Base-by-base conservation (phyloP, 2,888 invertebrate species). In the Drosophila neonasuta region DNA sequence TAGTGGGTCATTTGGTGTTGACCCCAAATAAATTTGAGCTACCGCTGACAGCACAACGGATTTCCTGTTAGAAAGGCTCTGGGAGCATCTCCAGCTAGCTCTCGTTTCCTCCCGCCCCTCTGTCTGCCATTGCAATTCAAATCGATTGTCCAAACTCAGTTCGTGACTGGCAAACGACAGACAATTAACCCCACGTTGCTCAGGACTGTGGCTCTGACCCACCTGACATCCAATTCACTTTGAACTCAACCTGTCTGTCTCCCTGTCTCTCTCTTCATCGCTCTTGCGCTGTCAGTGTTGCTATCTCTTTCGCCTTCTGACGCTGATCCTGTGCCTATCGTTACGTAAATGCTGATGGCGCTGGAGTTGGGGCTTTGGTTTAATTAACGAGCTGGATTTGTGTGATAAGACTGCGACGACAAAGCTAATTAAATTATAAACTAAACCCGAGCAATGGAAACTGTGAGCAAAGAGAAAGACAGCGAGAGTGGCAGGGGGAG, bases 31-130 rank as follows among this genome's bases (percentile, higher is more conserved):
- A 58, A 71, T 83, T 62, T 52, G 62, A 57, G 57, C 20, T 13
- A 61, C 39, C 32, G 44, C 58, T 50, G 49, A 56, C 58, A 60
- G 61, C 68, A 15, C 59, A 64, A 64, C 81, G 85, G 85, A 86
- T 80, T 81, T 81, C 81, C 86, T 86, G 81, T 79, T 86, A 86
- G 81, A 81, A 81, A 84, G 81, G 81, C 86, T 76, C 61, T 75
- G 63, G 65, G 56, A 62, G 64, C 58, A 61, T 54, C 46, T 55
- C 20, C 44, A 30, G 8, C 42, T 1, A 24, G 24, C 6, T 6
- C 24, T 24, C 24, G 24, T 24, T 24, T 32, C 15, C 30, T 17
- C 39, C 5, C n/a, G n/a, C 20, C 34, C 34, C n/a, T n/a, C 6
- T 4, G 44, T 59, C 46, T 6, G 36, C 36, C 6, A 60, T 48